Evolutionary conservation across 2,888 invertebrate species (phyloP).

Genomic region (Limnephilus lunatus): DNA sequence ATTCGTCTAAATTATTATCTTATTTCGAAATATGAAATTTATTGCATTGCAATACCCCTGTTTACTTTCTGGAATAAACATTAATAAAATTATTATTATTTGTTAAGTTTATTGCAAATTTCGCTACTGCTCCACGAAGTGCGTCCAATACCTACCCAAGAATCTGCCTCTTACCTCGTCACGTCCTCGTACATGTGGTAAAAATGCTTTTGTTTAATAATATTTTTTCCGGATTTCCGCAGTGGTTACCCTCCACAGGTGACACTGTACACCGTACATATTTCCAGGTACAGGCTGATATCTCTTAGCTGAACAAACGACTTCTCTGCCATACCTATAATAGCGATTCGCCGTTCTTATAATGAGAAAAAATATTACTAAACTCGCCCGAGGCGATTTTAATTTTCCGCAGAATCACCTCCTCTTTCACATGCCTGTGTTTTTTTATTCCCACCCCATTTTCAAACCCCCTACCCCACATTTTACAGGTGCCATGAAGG

Average conservation of each 20-base stretch:
- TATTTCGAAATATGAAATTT: too few species aligned
- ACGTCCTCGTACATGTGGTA: too few species aligned
- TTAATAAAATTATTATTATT: too few species aligned
- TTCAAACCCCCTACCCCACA: slow-evolving; percentile 8
- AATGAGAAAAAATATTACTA: slow-evolving; percentile 73
- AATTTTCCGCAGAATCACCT: slow-evolving; percentile 77
- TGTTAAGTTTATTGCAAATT: too few species aligned
- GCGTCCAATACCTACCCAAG: too few species aligned
- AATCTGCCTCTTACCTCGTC: too few species aligned
- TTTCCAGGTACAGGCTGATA: slow-evolving; percentile 58
- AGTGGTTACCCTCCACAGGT: slow-evolving; percentile 20
- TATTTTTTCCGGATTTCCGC: background rate
- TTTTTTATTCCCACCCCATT: slow-evolving; percentile 37
- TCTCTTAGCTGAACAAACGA: slow-evolving; percentile 71
- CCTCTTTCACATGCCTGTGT: slow-evolving; percentile 61
- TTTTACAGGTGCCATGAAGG: slow-evolving; percentile 34
- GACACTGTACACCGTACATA: slow-evolving; percentile 40
- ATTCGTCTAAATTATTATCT: too few species aligned
- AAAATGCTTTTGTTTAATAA: background rate
- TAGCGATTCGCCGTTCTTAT: slow-evolving; percentile 71
- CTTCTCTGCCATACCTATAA: slow-evolving; percentile 66
- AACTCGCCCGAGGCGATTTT: slow-evolving; percentile 76
- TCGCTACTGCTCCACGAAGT: too few species aligned
- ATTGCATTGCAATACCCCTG: too few species aligned
- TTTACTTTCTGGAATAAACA: too few species aligned